These are phyloP conservation scores for Polyploca ridens DNA, from an alignment of 2,888 invertebrate genomes.

Conservation along the genomic window DNA sequence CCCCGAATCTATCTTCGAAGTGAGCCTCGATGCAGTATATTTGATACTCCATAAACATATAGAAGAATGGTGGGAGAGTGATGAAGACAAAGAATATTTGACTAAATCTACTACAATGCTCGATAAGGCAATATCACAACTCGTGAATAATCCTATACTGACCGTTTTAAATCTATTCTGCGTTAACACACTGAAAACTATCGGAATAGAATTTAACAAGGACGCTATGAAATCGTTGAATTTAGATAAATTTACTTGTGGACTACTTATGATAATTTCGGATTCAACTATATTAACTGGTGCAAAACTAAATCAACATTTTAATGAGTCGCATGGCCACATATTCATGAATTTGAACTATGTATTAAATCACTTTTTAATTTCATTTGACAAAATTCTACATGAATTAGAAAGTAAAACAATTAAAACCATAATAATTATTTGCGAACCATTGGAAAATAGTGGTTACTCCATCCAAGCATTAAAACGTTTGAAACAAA, in stretches of 20 bases:
- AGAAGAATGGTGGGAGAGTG: slow-evolving; percentile 33
- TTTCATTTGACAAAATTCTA: neutral
- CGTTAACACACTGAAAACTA: neutral
- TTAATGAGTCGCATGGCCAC: neutral
- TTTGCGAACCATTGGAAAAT: neutral
- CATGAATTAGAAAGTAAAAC: neutral
- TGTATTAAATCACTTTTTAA: neutral
- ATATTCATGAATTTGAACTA: neutral
- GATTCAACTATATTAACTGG: neutral
- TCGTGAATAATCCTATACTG: neutral
- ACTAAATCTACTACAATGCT: neutral
- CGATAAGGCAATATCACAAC: neutral
- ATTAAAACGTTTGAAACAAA: neutral
- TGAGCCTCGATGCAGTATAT: slow-evolving; percentile 4
- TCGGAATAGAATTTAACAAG: neutral
- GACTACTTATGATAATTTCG: neutral
- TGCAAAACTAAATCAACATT: slow-evolving; percentile 1
- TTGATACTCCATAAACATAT: slow-evolving; percentile 13
- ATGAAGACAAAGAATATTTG: slow-evolving; percentile 14
- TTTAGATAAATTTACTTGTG: neutral
- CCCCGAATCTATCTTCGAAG: neutral
- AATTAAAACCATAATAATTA: neutral
- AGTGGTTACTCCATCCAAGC: neutral
- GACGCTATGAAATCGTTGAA: neutral
- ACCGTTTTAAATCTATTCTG: slow-evolving; percentile 1